These are phyloP conservation scores for Pedetes capensis DNA, from an alignment of 2,113 vertebrate species.

Conservation along the genomic window DNA sequence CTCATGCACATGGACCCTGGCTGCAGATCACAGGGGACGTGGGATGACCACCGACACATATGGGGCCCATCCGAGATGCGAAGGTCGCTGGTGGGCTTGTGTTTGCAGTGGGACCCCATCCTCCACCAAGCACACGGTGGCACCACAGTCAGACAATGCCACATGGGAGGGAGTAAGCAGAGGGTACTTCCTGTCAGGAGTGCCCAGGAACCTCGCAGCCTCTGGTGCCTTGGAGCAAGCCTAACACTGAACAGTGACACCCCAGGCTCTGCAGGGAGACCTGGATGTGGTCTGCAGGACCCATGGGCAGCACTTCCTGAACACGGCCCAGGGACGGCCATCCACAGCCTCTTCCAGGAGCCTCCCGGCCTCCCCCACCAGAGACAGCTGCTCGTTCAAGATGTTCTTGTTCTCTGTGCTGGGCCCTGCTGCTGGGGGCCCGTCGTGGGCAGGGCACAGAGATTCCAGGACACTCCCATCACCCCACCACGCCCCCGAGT, in stretches of 20 bases:
- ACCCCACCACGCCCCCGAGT: neutral
- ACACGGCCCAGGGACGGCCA: accelerated
- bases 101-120: neutral
- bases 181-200: neutral
- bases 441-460: neutral
- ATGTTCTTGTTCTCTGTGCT: neutral
- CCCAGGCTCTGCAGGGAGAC: neutral
- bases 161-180: neutral
- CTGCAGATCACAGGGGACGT: neutral
- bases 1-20: neutral
- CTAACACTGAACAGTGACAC: neutral
- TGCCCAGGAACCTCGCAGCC: neutral
- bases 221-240: accelerated
- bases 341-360: neutral
- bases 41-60: neutral
- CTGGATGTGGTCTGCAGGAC: neutral
- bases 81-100: neutral
- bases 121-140: neutral
- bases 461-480: neutral
- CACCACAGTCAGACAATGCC: neutral
- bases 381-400: neutral
- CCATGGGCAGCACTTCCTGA: accelerated
- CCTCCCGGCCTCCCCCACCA: neutral
- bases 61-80: too few relatives aligned
- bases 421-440: neutral